Evolutionary conservation across 2,888 invertebrate species (phyloP).

Genomic region (Agrotis clavis): DNA sequence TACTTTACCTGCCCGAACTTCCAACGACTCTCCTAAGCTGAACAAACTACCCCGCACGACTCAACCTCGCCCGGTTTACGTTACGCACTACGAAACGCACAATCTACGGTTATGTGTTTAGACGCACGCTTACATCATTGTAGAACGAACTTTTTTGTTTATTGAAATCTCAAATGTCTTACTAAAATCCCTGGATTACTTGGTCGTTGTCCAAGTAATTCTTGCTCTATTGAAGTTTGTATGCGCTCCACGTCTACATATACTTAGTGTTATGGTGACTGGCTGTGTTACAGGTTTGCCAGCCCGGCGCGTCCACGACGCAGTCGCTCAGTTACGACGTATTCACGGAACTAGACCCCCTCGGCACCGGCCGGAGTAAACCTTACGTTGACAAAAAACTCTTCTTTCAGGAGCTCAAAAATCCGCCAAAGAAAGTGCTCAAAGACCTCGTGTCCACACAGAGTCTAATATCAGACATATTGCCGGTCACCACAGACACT

Average conservation of each 20-base stretch:
- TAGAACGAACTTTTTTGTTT: slow-evolving; percentile 60
- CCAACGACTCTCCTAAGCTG: slow-evolving; percentile 37
- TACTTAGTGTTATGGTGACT: slow-evolving; percentile 78
- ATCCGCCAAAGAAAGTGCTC: slow-evolving; percentile 97
- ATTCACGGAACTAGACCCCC: slow-evolving; percentile 98
- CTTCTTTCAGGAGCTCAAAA: slow-evolving; percentile 98
- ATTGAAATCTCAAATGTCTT: slow-evolving; percentile 26
- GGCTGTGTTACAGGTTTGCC: slow-evolving; percentile 88
- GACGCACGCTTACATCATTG: slow-evolving; percentile 65
- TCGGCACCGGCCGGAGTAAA: slow-evolving; percentile 97
- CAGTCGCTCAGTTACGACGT: slow-evolving; percentile 93
- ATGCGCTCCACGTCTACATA: slow-evolving; percentile 68
- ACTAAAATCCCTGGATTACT: slow-evolving; percentile 43
- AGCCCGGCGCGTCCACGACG: slow-evolving; percentile 81
- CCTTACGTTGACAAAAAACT: slow-evolving; percentile 98
- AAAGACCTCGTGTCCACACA: slow-evolving; percentile 94
- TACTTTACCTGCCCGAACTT: slow-evolving; percentile 30
- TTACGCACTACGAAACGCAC: slow-evolving; percentile 56
- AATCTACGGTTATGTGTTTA: slow-evolving; percentile 59
- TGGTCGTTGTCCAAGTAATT: slow-evolving; percentile 51
- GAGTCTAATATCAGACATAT: slow-evolving; percentile 81
- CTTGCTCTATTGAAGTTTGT: slow-evolving; percentile 41
- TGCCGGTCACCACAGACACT: slow-evolving; percentile 78
- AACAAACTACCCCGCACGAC: slow-evolving; percentile 52
- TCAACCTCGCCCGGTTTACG: slow-evolving; percentile 50